Base-by-base conservation (phyloP, 2,797 vertebrate genomes). In the Intellagama lesueurii region DNA sequence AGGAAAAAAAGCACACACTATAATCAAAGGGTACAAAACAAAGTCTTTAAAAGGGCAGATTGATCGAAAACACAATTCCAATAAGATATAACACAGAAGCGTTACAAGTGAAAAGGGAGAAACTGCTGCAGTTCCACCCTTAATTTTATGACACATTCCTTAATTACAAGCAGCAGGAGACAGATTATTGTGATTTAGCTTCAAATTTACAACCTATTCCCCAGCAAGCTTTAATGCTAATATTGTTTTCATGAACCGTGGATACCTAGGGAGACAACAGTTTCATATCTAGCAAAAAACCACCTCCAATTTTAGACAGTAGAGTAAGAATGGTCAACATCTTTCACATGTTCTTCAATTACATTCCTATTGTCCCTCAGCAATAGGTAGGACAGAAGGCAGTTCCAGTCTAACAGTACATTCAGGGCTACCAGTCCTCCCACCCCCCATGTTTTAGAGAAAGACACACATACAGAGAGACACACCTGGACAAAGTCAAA, bases 401-500 rank as follows among this genome's bases (percentile, higher is more conserved):
- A 73, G 16, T 32, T 35, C 5, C n/a, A 16, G n/a, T 5, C n/a
- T 22, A 17, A 73, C 35, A 73, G 28, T 9, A 9, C 35, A 30
- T 44, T 9, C 35, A 76, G 40, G 35, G 73, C 73, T 9, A 47
- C 5, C 40, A 77, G 24, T 11, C 47, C 3, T n/a, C 24, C 76
- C 40, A 77, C 8, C 24, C 60, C 24, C 24, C 19, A 22, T 1
- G 19, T 64, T 56, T 56, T 22, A 28, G 22, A 77, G 76, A 47
- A 77, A 47, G 40, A 77, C 22, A 47, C 81, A 90, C 64, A 60
- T 8, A 60, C 32, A 44, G n/a, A 28, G 11, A n/a, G 11, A 14
- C 70, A n/a, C 35, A 28, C 5, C 30, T 47, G 70, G 90, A 97
- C 93, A 97, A 96, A 96, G 95, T 96, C 96, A 96, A 97, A 95